Conservation (phyloP, 2,888 invertebrate species). For the Nipponacmea schrenckii region DNA sequence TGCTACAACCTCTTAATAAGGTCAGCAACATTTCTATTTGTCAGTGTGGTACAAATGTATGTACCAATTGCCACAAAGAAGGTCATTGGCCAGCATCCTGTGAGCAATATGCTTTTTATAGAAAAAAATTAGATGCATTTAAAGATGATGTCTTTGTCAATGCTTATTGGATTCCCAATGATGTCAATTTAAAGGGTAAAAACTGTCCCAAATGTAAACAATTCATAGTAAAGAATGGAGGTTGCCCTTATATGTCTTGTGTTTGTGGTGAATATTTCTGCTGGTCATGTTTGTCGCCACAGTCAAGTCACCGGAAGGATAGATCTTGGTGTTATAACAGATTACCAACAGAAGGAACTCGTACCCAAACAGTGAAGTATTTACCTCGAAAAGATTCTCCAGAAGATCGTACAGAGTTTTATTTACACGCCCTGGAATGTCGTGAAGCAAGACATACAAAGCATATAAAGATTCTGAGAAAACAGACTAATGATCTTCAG, state of each 20-base stretch:
- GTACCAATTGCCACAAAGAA: slow-evolving; percentile 40
- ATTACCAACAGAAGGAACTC: too few relatives aligned
- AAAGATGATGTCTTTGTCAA: slow-evolving; percentile 31
- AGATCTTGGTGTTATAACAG: too few relatives aligned
- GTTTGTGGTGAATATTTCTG: slow-evolving; percentile 41
- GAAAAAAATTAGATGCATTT: slow-evolving; percentile 26
- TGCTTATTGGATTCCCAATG: slow-evolving; percentile 7
- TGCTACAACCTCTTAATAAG: background rate
- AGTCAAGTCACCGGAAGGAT: slow-evolving; percentile 5
- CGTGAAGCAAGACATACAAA: background rate
- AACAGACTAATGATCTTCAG: background rate
- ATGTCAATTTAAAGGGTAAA: slow-evolving; percentile 37
- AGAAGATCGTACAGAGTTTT: too few relatives aligned
- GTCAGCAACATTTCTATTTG: slow-evolving; percentile 18
- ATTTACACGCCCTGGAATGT: background rate
- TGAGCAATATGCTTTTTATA: slow-evolving; percentile 29
- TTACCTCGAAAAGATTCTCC: too few relatives aligned
- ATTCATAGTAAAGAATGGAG: slow-evolving; percentile 45
- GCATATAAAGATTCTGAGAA: background rate
- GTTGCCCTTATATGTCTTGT: slow-evolving; percentile 42
- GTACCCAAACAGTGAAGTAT: too few relatives aligned
- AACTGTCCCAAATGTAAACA: slow-evolving; percentile 42
- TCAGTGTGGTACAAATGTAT: slow-evolving; percentile 38
- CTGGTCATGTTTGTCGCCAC: slow-evolving; percentile 42
- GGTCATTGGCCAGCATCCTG: slow-evolving; percentile 49